phyloP scores from a whole-genome alignment of 2,797 vertebrate species.

The Poeciliopsis presidionis region DNA sequence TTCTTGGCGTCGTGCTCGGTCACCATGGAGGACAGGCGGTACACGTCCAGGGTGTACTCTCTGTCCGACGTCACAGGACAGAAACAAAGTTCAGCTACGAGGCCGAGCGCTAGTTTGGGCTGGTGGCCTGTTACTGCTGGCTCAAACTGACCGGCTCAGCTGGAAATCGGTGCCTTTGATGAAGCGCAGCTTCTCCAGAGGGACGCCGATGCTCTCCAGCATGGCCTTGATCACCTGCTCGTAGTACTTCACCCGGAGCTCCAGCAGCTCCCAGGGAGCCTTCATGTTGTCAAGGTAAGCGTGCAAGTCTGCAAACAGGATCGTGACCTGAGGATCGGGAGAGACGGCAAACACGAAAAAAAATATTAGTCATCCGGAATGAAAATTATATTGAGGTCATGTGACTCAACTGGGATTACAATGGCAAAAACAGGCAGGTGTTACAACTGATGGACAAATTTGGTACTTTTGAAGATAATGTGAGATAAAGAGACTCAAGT shows the following conservation, averaged over 20 bases:
- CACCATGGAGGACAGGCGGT: constrained; percentile 92
- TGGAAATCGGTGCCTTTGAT: constrained; percentile 93
- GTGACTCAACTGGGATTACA: too few relatives aligned
- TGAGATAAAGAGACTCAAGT: background rate
- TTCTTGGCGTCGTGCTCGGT: constrained; percentile 98
- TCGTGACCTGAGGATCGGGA: constrained; percentile 83
- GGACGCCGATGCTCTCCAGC: constrained; percentile 94
- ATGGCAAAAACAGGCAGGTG: too few relatives aligned
- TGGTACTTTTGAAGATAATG: background rate
- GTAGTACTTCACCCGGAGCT: constrained; percentile 91
- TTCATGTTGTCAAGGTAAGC: constrained; percentile 99
- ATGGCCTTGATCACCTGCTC: constrained; percentile 95
- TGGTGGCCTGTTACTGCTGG: background rate
- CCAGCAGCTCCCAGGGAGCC: constrained; percentile 97
- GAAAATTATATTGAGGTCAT: too few relatives aligned
- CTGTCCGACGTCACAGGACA: constrained; percentile 67
- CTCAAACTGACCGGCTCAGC: constrained; percentile 89
- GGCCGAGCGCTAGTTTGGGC: background rate
- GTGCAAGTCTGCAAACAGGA: constrained; percentile 95
- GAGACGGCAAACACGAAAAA: background rate
- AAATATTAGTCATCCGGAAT: too few relatives aligned
- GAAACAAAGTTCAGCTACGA: fast-evolving
- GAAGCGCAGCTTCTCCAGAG: constrained; percentile 92
- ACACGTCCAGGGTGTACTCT: constrained; percentile 96
- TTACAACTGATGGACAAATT: too few relatives aligned